Evolutionary conservation across 2,113 vertebrate species (phyloP).

Genomic region (Hemiprocne comata): DNA sequence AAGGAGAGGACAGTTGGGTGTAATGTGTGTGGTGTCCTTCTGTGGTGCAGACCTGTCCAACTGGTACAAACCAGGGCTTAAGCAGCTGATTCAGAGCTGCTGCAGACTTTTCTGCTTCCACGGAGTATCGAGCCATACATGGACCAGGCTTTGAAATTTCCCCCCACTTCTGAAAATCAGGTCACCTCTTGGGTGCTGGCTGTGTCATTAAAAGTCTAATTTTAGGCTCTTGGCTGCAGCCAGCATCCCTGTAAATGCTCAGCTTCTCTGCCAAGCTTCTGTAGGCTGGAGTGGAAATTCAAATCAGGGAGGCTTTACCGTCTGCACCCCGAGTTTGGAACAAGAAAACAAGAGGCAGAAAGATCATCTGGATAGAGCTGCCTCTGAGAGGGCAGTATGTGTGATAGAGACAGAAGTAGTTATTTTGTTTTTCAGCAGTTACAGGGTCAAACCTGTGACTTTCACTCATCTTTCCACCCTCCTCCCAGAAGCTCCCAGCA

Average conservation of each 20-base stretch:
- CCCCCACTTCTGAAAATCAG: constrained; percentile 11
- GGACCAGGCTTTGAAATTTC: neutral
- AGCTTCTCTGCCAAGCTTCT: constrained; percentile 21
- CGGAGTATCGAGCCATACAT: neutral
- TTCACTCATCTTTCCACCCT: neutral
- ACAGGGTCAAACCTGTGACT: neutral
- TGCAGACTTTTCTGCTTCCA: neutral
- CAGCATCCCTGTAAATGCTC: neutral
- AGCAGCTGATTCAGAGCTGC: neutral
- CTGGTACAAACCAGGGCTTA: neutral
- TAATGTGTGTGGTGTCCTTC: neutral
- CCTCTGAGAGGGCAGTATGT: neutral
- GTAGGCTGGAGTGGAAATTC: constrained; percentile 22
- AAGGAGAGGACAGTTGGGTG: neutral
- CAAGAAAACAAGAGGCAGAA: neutral
- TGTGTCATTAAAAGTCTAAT: constrained; percentile 15
- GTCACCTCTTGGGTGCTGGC: constrained; percentile 21
- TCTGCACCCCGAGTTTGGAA: neutral
- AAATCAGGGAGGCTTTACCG: neutral
- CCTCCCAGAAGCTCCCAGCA: neutral
- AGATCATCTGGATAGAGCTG: neutral
- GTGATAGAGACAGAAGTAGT: neutral
- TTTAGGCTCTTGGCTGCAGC: constrained; percentile 26
- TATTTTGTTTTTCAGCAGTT: neutral
- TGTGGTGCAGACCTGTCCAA: neutral